A percentile compares a stretch with the other conserved stretches of the same genome.
Conservation (phyloP, 2,113 vertebrate species). For the Nannobrachium achirus region DNA sequence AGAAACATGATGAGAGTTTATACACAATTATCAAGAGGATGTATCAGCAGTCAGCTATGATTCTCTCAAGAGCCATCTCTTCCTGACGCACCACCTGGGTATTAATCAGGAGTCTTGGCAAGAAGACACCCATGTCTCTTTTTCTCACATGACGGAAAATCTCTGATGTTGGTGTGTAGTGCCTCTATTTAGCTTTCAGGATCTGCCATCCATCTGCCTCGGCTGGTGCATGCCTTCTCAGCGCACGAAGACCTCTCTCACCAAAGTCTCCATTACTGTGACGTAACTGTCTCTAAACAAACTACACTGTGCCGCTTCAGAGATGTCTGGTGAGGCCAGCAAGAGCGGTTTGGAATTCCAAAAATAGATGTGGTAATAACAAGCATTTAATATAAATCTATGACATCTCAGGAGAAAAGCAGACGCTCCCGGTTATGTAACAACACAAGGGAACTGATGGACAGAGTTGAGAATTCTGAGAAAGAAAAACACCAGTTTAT, state of each 20-base stretch:
- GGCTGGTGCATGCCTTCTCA: constrained; percentile 23
- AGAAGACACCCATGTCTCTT: background rate
- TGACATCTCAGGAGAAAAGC: constrained; percentile 29
- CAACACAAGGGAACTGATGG: constrained; percentile 15
- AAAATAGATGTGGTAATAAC: constrained; percentile 47
- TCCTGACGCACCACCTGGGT: background rate
- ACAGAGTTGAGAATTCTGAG: constrained; percentile 38
- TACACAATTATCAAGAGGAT: too few species aligned
- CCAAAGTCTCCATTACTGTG: constrained; percentile 31
- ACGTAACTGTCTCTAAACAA: constrained; percentile 53
- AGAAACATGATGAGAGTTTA: background rate
- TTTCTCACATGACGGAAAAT: constrained; percentile 38
- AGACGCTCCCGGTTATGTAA: constrained; percentile 36
- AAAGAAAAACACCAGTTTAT: constrained; percentile 60
- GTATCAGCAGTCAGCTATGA: background rate
- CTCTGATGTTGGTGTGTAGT: constrained; percentile 6
- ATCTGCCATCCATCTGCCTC: constrained; percentile 30
- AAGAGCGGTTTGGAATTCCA: constrained; percentile 55
- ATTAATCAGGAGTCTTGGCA: constrained; percentile 19
- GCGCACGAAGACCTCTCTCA: constrained; percentile 6
- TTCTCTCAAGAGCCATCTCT: background rate
- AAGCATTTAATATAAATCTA: constrained; percentile 14
- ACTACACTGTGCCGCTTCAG: constrained; percentile 21
- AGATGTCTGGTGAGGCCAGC: constrained; percentile 10
- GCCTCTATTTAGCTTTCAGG: constrained; percentile 31